These are phyloP conservation scores for Hemitrygon akajei DNA, from an alignment of 2,797 vertebrate species.

Conservation along the genomic window DNA sequence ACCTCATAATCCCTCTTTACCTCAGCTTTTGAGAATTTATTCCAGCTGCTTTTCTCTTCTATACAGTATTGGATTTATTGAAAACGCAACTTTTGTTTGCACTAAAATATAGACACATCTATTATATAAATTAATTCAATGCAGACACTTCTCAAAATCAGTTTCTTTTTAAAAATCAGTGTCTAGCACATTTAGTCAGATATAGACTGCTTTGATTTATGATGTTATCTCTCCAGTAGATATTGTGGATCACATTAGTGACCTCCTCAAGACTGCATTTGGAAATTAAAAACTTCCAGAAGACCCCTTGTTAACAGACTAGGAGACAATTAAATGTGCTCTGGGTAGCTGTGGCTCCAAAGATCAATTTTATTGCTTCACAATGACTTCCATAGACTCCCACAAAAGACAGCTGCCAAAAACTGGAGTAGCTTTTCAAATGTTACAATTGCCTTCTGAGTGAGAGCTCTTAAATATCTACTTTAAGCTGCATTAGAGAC, in stretches of 20 bases:
- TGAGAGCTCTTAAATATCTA: slow-evolving; percentile 38
- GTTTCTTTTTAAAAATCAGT: neutral
- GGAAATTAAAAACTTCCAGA: slow-evolving; percentile 36
- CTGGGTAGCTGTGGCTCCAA: neutral
- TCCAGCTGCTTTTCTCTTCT: neutral
- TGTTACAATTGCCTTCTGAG: slow-evolving; percentile 35
- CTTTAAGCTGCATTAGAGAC: slow-evolving; percentile 37
- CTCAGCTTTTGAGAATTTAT: neutral
- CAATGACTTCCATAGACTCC: slow-evolving; percentile 33
- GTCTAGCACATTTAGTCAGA: slow-evolving; percentile 25
- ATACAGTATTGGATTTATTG: neutral
- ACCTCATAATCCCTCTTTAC: slow-evolving; percentile 3
- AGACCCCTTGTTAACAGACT: slow-evolving; percentile 32
- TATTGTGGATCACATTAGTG: slow-evolving; percentile 27
- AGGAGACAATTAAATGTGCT: slow-evolving; percentile 35
- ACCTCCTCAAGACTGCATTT: slow-evolving; percentile 33
- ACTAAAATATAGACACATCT: neutral
- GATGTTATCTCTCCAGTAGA: slow-evolving; percentile 24
- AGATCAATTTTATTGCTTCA: slow-evolving; percentile 37
- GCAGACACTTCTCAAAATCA: slow-evolving; percentile 18
- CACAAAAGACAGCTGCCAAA: slow-evolving; percentile 36
- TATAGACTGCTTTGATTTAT: slow-evolving; percentile 12
- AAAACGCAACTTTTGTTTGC: neutral
- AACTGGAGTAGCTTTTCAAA: slow-evolving; percentile 35
- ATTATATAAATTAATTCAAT: slow-evolving; percentile 24